A percentile compares a stretch with the other conserved stretches of the same genome.
Conservation (phyloP, 1,140 invertebrate genomes). For the Drosophila equinoxialis region DNA sequence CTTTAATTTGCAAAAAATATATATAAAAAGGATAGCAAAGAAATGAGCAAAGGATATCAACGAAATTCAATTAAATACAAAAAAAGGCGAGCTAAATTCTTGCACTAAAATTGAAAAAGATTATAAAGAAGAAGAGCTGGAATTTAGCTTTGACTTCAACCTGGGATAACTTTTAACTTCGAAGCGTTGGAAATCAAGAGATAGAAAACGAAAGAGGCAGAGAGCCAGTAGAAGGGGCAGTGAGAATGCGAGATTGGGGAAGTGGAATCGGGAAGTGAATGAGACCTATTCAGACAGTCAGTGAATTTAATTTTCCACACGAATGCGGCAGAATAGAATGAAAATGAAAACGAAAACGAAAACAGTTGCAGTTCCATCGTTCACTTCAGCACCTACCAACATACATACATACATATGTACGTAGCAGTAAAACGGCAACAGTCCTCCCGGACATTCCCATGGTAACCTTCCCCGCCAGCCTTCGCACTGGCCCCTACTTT, state of each 20-base stretch:
- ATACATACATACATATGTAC: too few species aligned
- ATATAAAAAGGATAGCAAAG: not conserved
- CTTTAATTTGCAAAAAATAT: not conserved
- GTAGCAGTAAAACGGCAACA: too few species aligned
- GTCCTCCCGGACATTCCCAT: not conserved
- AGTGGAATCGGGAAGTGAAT: not conserved
- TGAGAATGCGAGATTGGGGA: not conserved
- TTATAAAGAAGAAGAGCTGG: not conserved
- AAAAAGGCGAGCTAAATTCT: slow-evolving; percentile 3
- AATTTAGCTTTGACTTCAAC: slow-evolving; percentile 2
- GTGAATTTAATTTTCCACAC: slow-evolving; percentile 62
- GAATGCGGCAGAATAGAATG: slow-evolving; percentile 44
- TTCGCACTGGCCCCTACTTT: not conserved
- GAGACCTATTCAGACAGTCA: slow-evolving; percentile 38
- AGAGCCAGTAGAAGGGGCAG: too few species aligned
- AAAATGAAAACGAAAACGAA: slow-evolving; percentile 15
- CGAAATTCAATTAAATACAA: not conserved
- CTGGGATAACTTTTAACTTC: slow-evolving; percentile 2
- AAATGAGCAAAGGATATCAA: not conserved
- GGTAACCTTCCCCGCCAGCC: not conserved
- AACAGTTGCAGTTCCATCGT: slow-evolving; percentile 14
- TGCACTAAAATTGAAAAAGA: not conserved
- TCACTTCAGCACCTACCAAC: not conserved
- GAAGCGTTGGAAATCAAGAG: not conserved
- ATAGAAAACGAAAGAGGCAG: not conserved